Base-by-base conservation (phyloP, 2,113 vertebrate species). In the Burhinus bistriatus region DNA sequence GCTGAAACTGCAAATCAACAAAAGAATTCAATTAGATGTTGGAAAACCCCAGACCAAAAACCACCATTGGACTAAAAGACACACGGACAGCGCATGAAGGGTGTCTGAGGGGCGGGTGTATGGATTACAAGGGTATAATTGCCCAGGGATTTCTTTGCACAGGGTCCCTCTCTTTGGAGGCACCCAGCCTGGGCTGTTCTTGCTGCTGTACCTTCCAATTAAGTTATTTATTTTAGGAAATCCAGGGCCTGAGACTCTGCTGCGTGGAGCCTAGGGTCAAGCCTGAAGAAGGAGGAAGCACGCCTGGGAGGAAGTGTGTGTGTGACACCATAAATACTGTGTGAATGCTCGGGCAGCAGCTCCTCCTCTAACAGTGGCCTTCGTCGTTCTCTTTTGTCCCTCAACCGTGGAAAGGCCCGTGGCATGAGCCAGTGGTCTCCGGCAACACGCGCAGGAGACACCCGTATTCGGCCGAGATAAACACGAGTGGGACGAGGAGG, bases 401-500 rank as follows among this genome's bases (percentile, higher is more conserved):
- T 9, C 61, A 20, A 1, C 52, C 29, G 44, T 5, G 29, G 22
- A 19, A 30, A 59, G 51, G 13, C 42, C 57, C 57, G 9, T 3
- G 4, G 2, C 30, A 13, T 4, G 25, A 57, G 1, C 7, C 25
- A 51, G 8, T 15, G 6, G 15, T 18, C 40, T 30, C 44, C 3
- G 6, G 59, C 21, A 8, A 1, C 66, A 11, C 21, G 30, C 5
- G 38, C 0, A 19, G 49, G 49, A 51, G 23, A 1, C 59, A 9
- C 18, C 34, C 6, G 49, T 0, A 18, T 29, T 12, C 6, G 18
- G 15, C 34, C 30, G 12, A 0, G 8, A 38, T 0, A 12, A 22
- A 22, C 30, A 4, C 32, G 4, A 4, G 26, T 0, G 17, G 8
- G 51, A 10, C 9, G 9, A 7, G 6, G 1, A 2, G 6, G 2